A percentile compares a stretch with the other conserved stretches of the same genome.
phyloP scores from a whole-genome alignment of 2,113 vertebrate genomes.

The Papio anubis region DNA sequence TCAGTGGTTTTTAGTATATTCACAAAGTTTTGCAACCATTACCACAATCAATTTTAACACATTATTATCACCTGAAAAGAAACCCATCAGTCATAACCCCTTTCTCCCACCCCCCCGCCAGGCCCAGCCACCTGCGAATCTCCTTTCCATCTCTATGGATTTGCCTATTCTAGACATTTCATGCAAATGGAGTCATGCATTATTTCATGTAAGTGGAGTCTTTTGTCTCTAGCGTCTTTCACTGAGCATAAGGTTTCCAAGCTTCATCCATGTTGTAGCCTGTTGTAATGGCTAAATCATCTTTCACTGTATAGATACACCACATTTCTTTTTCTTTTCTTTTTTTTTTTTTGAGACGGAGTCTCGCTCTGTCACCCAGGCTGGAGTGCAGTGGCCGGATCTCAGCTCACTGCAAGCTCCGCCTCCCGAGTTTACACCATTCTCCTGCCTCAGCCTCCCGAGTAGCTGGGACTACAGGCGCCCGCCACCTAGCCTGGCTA shows the following conservation, averaged over 20 bases:
- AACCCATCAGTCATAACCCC: neutral
- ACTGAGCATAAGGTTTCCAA: neutral
- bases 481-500: no score
- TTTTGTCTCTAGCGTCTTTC: neutral
- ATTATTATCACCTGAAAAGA: neutral
- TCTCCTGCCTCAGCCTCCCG: no score
- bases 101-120: accelerated
- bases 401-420: no score
- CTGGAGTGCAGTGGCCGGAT: no score
- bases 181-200: no score
- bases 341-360: no score
- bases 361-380: no score
- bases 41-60: neutral
- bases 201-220: no score
- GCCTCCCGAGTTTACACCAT: accelerated
- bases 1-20: neutral
- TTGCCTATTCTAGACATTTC: neutral
- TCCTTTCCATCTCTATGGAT: neutral
- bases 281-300: neutral
- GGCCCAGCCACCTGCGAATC: accelerated
- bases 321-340: no score
- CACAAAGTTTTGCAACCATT: neutral
- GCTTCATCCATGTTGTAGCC: neutral
- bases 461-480: no score
- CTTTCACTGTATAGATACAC: neutral